Evolutionary conservation across 2,113 vertebrate species (phyloP), one percentile per base, ranked within the genome.

Genomic region (Uropsilus gracilis): DNA sequence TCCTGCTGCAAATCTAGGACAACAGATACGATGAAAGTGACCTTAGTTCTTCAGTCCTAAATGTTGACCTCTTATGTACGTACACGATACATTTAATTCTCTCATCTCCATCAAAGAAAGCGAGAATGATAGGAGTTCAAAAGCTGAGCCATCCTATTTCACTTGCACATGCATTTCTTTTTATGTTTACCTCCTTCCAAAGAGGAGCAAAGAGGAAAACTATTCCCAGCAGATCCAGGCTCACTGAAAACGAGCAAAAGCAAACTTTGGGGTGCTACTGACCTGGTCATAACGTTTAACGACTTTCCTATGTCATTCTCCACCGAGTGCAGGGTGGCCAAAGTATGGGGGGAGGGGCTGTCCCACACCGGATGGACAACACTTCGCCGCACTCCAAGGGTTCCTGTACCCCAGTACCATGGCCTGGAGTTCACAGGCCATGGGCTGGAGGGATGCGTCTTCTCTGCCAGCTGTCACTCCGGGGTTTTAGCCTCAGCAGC

Each of bases 211-310:
- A 89, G 53, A 64, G n/a, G 30, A 30, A 68, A 95, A 84, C 53
- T 30, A 37, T 16, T 39, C 42, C 91, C 46, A 8, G 22, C n/a
- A 8, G 39, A 30, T 5, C 75, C 32, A 14, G 10, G 63, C 63
- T 69, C 69, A 63, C 32, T 66, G 0, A 91, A 26, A 90, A 95
- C 91, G 77, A 90, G 64, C 5, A 42, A 39, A 44, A 57, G 85
- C 66, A 37, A 63, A 85, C 91, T 86, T 94, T 0, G 94, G 87
- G 85, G 57, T 2, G 50, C 80, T 48, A 98, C 98, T 96, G 84
- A 98, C 98, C 98, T 98, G 98, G 30, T 98, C 98, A 98, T 97
- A 73, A 83, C 95, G 50, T 68, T 89, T 76, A 96, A 94, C 24
- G 82, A 94, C 87, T 72, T 94, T 97, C 90, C 91, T 0, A 26